Evolutionary conservation across 2,113 vertebrate species (phyloP).

Genomic region (Numenius arquata): DNA sequence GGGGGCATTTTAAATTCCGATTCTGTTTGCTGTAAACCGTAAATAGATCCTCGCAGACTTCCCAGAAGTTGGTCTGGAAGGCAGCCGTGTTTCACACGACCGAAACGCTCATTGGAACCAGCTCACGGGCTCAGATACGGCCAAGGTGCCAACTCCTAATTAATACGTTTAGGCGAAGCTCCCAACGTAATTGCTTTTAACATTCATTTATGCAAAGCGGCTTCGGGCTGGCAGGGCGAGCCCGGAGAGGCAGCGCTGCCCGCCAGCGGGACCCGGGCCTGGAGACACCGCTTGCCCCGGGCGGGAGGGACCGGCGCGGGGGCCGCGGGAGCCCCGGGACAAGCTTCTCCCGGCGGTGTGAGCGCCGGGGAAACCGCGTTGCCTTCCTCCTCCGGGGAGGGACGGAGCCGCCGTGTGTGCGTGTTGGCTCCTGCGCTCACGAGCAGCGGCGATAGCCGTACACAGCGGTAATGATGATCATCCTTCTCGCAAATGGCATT

Average conservation of each 20-base stretch:
- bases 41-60: background rate
- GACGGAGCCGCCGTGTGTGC: background rate
- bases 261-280: background rate
- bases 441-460: accelerated
- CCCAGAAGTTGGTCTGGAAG: background rate
- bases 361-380: background rate
- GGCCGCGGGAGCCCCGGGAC: background rate
- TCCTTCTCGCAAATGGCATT: background rate
- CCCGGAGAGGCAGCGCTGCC: background rate
- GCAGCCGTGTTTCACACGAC: background rate
- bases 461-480: accelerated
- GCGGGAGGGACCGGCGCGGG: no score
- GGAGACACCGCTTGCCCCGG: background rate
- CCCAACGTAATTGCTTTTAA: background rate
- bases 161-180: slow-evolving; percentile 35
- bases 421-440: background rate
- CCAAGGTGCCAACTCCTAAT: slow-evolving; percentile 31
- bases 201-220: slow-evolving; percentile 40
- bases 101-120: background rate
- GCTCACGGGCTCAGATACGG: background rate
- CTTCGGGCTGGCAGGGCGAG: background rate
- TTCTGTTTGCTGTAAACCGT: background rate
- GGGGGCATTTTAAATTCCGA: background rate
- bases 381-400: background rate
- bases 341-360: background rate